A percentile compares a stretch with the other conserved stretches of the same genome.
Evolutionary conservation across 2,113 vertebrate species (phyloP).

Genomic region (Argyrosomus japonicus): DNA sequence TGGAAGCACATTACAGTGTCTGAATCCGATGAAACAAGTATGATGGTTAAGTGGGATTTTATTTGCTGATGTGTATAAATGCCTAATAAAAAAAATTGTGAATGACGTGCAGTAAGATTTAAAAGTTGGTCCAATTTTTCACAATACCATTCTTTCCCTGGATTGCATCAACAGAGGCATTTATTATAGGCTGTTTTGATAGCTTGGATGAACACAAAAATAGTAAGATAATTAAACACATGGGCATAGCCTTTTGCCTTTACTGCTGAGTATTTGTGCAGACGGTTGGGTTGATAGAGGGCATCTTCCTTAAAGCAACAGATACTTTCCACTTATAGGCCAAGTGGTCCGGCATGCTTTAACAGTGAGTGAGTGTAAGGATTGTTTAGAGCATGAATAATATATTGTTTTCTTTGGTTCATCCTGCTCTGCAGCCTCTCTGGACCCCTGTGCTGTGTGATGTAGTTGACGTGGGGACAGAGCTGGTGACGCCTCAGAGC

Average conservation of each 20-base stretch:
- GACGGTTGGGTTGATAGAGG: constrained; percentile 26
- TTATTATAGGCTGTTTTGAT: constrained; percentile 28
- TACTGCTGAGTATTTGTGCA: constrained; percentile 17
- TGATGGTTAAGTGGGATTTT: constrained; percentile 59
- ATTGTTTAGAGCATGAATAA: constrained; percentile 58
- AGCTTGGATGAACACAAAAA: constrained; percentile 40
- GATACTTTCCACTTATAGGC: constrained; percentile 37
- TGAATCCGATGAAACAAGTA: constrained; percentile 68
- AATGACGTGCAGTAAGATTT: constrained; percentile 48
- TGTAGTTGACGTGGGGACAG: constrained; percentile 81
- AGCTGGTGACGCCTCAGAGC: constrained; percentile 82
- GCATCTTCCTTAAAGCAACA: constrained; percentile 41
- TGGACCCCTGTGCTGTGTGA: constrained; percentile 89
- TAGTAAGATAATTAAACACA: constrained; percentile 48
- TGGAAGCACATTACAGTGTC: constrained; percentile 73
- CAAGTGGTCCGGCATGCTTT: constrained; percentile 32
- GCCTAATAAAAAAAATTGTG: constrained; percentile 50
- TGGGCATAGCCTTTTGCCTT: constrained; percentile 40
- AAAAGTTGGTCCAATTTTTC: constrained; percentile 43
- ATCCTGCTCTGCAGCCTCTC: constrained; percentile 86
- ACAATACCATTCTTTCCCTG: constrained; percentile 25
- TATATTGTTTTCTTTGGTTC: constrained; percentile 46
- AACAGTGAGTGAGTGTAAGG: constrained; percentile 41
- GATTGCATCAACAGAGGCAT: constrained; percentile 26
- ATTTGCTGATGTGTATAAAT: constrained; percentile 72